These are phyloP conservation scores for Dendrophyllia cribrosa DNA, from an alignment of 64 coral and sea anemone species.

Conservation along the genomic window DNA sequence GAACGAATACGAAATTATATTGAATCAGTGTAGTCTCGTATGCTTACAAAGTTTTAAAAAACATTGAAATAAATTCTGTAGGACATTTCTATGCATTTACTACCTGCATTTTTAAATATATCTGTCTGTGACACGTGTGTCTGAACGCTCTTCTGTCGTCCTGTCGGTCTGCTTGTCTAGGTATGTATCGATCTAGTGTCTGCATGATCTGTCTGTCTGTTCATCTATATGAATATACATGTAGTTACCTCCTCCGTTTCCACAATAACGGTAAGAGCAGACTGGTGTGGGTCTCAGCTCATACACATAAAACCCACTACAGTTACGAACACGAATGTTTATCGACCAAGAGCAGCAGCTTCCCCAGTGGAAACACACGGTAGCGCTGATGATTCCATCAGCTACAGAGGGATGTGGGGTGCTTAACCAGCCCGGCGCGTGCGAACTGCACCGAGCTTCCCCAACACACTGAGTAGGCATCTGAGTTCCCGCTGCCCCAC, in stretches of 20 bases:
- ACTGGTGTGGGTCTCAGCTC: neutral
- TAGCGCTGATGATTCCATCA: neutral
- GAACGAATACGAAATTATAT: too few relatives aligned
- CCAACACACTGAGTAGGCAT: conserved; percentile 52
- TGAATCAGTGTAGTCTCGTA: too few relatives aligned
- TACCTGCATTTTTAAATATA: too few relatives aligned
- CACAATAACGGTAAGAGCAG: conserved; percentile 15
- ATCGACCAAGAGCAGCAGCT: neutral
- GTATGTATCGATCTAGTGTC: too few relatives aligned
- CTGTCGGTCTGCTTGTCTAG: too few relatives aligned
- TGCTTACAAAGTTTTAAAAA: too few relatives aligned
- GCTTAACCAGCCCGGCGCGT: conserved; percentile 42
- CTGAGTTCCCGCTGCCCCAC: conserved; percentile 27
- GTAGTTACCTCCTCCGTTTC: conserved; percentile 18
- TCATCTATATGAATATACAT: too few relatives aligned
- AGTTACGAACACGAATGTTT: conserved; percentile 12
- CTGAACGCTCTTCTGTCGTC: too few relatives aligned
- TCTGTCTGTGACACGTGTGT: too few relatives aligned
- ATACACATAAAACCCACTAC: conserved; percentile 43
- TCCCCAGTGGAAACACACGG: conserved; percentile 18
- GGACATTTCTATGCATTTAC: too few relatives aligned
- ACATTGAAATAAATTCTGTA: too few relatives aligned
- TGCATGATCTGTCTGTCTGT: too few relatives aligned
- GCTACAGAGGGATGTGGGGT: conserved; percentile 6
- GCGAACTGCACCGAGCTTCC: neutral